Evolutionary conservation across 2,797 vertebrate species (phyloP).

Genomic region (Momotus momota): DNA sequence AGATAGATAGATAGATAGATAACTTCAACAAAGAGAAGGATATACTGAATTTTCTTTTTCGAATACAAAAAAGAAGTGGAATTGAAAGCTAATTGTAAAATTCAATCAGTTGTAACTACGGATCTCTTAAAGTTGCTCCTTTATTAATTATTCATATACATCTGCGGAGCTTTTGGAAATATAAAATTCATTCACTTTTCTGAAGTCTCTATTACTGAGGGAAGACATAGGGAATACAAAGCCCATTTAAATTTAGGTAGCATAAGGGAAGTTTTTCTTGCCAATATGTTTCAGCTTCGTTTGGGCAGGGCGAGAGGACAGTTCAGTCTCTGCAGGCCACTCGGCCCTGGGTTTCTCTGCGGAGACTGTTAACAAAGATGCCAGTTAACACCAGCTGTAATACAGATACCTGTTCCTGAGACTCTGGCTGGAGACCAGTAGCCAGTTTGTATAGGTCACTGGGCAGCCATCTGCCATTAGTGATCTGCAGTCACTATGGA

Average conservation of each 20-base stretch:
- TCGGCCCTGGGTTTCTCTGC: neutral
- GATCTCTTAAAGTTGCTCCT: neutral
- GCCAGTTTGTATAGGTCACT: neutral
- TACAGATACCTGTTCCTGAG: neutral
- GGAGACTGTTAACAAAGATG: neutral
- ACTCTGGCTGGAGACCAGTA: neutral
- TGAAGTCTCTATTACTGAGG: neutral
- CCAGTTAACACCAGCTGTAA: neutral
- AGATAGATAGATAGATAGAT: too few relatives aligned
- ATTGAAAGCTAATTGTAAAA: neutral
- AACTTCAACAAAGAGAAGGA: neutral
- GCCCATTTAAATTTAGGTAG: neutral
- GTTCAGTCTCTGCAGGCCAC: neutral
- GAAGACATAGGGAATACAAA: neutral
- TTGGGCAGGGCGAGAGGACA: neutral
- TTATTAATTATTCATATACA: neutral
- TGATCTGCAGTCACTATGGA: neutral
- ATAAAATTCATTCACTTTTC: neutral
- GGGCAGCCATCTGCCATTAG: conserved; percentile 7
- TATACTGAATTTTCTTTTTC: neutral
- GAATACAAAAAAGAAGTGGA: neutral
- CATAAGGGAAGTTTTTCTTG: neutral
- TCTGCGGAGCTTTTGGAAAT: neutral
- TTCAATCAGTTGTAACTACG: neutral
- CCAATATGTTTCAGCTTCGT: neutral